phyloP scores from a whole-genome alignment of 2,888 invertebrate species.

The Leptinotarsa peninsularis region DNA sequence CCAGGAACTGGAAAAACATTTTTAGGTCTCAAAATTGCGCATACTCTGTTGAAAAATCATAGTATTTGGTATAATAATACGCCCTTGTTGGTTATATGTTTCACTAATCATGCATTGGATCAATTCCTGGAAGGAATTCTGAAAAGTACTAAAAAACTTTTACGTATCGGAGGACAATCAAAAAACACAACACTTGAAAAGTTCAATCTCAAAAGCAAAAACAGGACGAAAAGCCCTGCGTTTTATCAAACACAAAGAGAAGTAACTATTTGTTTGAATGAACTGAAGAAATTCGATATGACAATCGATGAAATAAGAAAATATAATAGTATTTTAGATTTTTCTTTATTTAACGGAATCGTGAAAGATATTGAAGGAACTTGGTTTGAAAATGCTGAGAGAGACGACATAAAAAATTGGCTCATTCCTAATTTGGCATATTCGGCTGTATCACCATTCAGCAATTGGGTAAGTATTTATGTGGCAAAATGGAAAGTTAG shows the following conservation, averaged over 20 bases:
- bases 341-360: not conserved
- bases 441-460: not conserved
- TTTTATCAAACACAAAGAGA: conserved; percentile 34
- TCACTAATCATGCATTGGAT: conserved; percentile 89
- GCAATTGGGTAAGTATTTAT: not conserved
- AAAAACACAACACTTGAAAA: conserved; percentile 70
- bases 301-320: not conserved
- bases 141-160: conserved; percentile 50
- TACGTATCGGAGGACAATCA: conserved; percentile 71
- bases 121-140: conserved; percentile 81
- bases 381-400: not conserved
- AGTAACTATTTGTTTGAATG: conserved; percentile 34
- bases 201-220: conserved; percentile 56
- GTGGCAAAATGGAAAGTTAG: no score
- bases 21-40: conserved; percentile 80
- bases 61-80: conserved; percentile 62
- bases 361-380: not conserved
- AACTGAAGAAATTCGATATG: not conserved
- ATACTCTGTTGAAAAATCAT: conserved; percentile 73
- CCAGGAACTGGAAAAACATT: conserved; percentile 91
- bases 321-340: conserved; percentile 6
- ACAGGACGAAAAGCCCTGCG: conserved; percentile 26
- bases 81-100: conserved; percentile 83
- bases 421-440: not conserved
- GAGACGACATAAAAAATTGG: conserved; percentile 1